Evolutionary conservation across 2,888 invertebrate genomes (phyloP).

Genomic region (Thysanoteuthis rhombus): DNA sequence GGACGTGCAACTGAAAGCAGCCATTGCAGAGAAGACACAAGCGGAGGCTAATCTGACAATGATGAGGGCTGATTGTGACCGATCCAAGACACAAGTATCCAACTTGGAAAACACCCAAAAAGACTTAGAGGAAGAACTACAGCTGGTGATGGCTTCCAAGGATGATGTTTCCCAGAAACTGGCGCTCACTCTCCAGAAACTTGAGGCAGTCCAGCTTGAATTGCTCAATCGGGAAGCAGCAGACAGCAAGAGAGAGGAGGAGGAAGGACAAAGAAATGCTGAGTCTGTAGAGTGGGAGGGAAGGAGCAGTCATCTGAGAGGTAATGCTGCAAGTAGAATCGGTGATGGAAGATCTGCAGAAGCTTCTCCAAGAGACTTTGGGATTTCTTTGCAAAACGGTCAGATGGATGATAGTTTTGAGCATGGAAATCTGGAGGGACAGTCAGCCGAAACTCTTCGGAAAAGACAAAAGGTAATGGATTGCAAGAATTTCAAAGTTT

Average conservation of each 20-base stretch:
- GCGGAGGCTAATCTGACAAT: not conserved
- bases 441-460: not conserved
- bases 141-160: not conserved
- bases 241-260: not conserved
- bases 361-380: not conserved
- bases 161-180: conserved; percentile 23
- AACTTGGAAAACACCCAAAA: conserved; percentile 15
- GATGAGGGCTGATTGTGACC: not conserved
- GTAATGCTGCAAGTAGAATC: not conserved
- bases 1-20: not conserved
- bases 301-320: not conserved
- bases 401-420: not conserved
- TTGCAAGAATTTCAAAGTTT: not conserved
- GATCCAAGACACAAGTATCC: not conserved
- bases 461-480: not conserved
- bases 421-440: not conserved
- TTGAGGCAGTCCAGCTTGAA: not conserved
- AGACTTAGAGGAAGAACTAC: not conserved
- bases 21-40: not conserved
- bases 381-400: not conserved
- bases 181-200: not conserved
- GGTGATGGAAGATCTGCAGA: not conserved
- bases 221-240: not conserved
- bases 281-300: not conserved
- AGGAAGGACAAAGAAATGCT: not conserved